Conservation (phyloP, 2,113 vertebrate genomes). For the Brachionichthys hirsutus region DNA sequence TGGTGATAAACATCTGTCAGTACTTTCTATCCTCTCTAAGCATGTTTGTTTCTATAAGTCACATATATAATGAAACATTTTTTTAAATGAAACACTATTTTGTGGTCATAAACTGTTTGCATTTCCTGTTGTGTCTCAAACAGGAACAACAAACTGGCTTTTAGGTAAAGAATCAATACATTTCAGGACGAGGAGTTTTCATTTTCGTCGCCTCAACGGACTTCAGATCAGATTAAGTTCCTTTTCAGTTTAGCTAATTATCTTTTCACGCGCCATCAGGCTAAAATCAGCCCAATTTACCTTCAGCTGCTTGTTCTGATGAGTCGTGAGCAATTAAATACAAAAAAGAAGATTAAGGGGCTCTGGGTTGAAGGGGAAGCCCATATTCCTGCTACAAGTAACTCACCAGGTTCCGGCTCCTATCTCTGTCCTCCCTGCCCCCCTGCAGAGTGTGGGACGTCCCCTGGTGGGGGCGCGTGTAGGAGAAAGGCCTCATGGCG, state of each 20-base stretch:
- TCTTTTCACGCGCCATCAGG: too few species aligned
- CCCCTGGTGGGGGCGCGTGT: constrained; percentile 81
- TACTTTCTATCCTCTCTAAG: neutral
- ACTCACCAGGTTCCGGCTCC: constrained; percentile 89
- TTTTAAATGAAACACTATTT: neutral
- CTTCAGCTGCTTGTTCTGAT: too few species aligned
- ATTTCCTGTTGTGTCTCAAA: too few species aligned
- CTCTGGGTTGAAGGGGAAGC: constrained; percentile 37
- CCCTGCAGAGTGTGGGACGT: constrained; percentile 82
- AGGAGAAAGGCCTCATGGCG: constrained; percentile 74
- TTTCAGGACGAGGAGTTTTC: neutral
- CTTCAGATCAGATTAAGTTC: neutral
- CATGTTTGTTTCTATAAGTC: neutral
- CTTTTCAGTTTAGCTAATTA: too few species aligned
- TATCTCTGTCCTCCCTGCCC: constrained; percentile 87
- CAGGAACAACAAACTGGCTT: too few species aligned
- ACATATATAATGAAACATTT: neutral
- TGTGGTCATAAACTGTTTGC: neutral
- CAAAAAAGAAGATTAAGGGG: neutral
- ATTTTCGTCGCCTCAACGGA: neutral
- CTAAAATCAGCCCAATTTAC: too few species aligned
- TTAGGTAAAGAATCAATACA: too few species aligned
- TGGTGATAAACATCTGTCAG: too few species aligned
- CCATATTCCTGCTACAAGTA: constrained; percentile 64
- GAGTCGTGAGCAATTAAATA: too few species aligned